Evolutionary conservation across 2,797 vertebrate species (phyloP), one percentile per base, ranked within the genome.

Genomic region (Galago senegalensis): DNA sequence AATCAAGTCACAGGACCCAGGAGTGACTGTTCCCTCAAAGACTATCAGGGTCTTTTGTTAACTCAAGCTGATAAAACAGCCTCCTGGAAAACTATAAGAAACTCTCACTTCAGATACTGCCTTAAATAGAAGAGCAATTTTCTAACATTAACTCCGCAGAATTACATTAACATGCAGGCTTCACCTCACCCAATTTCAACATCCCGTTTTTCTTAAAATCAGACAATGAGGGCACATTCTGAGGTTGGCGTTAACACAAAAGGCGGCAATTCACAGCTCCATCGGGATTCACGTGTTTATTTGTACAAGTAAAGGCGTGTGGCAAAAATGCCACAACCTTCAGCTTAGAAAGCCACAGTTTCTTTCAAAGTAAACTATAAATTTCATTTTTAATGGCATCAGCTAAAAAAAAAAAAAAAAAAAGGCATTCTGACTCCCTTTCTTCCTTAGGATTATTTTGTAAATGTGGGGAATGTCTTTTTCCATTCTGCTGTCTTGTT

Each of bases 151-250:
- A 92, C 79, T 82, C 94, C 89, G 72, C 75, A 94, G 76, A 97
- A 69, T 31, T 77, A 8, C 27, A 93, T 81, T 93, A 96, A 94
- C 46, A 95, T 16, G 4, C 93, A 96, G 96, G 85, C 53, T 21
- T 84, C 82, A 8, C 87, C 40, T 81, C 73, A 53, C 20, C 70
- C 81, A 70, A 65, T 37, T 75, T 89, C n/a, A 92, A 88, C 49
- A 92, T 98, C 94, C 92, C 96, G 92, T 92, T 98, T 98, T 97
- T 63, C 86, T 97, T 97, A 56, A 91, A 77, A 81, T 2, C n/a
- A 92, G 43, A 89, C 14, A 91, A 83, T 94, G 25, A 87, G 0
- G 0, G 72, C 76, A 89, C 46, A 92, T 87, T 93, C 43, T 56
- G n/a, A 80, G 37, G 31, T 53, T 94, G 69, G 27, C 63, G 72